These are phyloP conservation scores for Lymantria dispar DNA, from an alignment of 2,888 invertebrate species.

Conservation along the genomic window DNA sequence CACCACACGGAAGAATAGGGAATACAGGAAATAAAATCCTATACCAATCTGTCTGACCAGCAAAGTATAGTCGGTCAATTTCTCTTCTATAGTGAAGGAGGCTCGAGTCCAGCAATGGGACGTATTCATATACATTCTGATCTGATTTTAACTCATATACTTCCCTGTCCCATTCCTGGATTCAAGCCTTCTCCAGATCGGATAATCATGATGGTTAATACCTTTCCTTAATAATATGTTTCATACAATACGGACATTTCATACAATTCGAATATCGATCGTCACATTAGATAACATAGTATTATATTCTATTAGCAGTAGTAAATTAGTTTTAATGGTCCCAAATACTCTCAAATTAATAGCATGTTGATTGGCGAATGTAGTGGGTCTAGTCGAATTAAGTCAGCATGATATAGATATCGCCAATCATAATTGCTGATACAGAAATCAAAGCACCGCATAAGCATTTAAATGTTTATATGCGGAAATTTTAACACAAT, in stretches of 20 bases:
- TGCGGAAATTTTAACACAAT: neutral
- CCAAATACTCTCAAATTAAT: neutral
- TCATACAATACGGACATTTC: neutral
- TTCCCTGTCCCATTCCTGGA: no score
- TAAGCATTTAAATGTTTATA: neutral
- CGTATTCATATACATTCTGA: no score
- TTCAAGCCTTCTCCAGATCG: no score
- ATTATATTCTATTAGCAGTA: neutral
- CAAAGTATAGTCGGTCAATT: no score
- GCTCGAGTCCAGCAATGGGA: no score
- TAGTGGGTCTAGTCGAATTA: neutral
- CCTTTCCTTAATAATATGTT: no score
- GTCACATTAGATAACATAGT: neutral
- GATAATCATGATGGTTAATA: no score
- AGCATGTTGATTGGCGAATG: neutral
- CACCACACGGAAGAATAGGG: no score
- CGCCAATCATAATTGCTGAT: neutral
- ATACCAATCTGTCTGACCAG: no score
- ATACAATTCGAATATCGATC: neutral
- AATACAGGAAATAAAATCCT: no score
- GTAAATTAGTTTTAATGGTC: neutral
- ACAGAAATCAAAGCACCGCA: neutral
- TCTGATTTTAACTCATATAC: no score
- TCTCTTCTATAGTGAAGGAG: no score
- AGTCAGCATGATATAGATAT: neutral